Evolutionary conservation across 23 tunicate species (phyloP).

Genomic region (Diplosoma virens): DNA sequence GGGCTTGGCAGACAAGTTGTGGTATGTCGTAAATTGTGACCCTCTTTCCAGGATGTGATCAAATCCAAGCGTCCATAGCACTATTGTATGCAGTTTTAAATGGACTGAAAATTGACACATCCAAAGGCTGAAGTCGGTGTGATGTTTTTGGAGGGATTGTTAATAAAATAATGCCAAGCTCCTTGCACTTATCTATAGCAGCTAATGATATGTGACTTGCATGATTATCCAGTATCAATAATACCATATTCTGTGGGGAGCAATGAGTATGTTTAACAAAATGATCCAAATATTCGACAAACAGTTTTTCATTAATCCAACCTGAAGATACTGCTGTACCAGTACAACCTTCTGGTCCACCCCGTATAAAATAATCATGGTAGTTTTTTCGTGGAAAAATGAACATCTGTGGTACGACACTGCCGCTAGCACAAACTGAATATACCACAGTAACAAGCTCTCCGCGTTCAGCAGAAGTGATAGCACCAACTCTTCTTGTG

Average conservation of each 20-base stretch:
- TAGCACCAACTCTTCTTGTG: conserved; percentile 6
- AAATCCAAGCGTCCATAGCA: conserved; percentile 22
- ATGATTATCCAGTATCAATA: conserved; percentile 24
- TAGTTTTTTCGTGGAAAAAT: conserved; percentile 14
- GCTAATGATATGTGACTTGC: conserved; percentile 24
- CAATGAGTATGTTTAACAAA: neutral
- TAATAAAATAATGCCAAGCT: neutral
- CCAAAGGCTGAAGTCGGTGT: conserved; percentile 28
- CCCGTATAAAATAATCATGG: conserved; percentile 2
- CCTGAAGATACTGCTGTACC: conserved; percentile 6
- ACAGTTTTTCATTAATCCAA: neutral
- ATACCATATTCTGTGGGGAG: neutral
- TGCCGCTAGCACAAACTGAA: neutral
- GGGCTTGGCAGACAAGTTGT: conserved; percentile 8
- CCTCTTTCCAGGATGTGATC: neutral
- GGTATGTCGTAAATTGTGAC: conserved; percentile 22
- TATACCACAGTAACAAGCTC: conserved; percentile 1
- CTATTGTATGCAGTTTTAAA: neutral
- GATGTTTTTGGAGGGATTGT: conserved; percentile 36
- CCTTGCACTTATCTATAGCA: conserved; percentile 17
- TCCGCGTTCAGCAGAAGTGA: conserved; percentile 15
- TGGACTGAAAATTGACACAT: conserved; percentile 12
- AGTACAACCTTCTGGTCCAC: conserved; percentile 13
- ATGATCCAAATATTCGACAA: conserved; percentile 19
- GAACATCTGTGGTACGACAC: neutral